A percentile compares a stretch with the other conserved stretches of the same genome.
Conservation (phyloP, 2,113 vertebrate species). For the human (Homo sapiens) region DNA sequence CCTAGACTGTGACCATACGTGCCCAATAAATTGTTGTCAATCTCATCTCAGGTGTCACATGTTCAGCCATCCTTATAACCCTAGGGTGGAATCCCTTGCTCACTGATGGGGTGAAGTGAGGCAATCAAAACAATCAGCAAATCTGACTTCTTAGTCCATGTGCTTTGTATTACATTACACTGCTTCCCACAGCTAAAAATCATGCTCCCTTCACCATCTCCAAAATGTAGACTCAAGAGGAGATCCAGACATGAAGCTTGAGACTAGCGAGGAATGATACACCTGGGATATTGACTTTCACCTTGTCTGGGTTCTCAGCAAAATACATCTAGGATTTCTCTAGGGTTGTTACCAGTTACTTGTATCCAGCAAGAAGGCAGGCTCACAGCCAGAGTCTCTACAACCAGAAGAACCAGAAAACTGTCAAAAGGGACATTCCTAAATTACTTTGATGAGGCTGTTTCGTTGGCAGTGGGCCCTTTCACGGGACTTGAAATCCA, state of each 20-base stretch:
- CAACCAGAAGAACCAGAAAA: background rate
- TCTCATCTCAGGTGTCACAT: too few relatives aligned
- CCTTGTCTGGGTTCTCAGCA: background rate
- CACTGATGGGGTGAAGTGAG: background rate
- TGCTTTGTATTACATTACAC: background rate
- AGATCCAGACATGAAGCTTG: background rate
- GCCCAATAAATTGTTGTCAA: background rate
- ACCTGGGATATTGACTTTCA: too few relatives aligned
- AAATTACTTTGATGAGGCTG: background rate
- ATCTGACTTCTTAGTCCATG: background rate
- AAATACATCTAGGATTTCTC: background rate
- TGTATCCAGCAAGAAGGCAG: background rate
- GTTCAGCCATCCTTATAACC: background rate
- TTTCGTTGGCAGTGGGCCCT: background rate
- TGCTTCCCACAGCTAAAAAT: background rate
- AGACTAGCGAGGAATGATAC: background rate
- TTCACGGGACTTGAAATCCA: background rate
- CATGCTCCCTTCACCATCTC: background rate
- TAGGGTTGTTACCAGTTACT: background rate
- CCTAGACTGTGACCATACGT: background rate
- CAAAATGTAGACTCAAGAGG: background rate
- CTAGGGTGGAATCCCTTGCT: background rate
- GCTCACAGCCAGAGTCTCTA: background rate
- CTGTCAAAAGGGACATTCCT: background rate
- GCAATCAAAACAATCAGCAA: background rate